Evolutionary conservation across 2,113 vertebrate genomes (phyloP), one percentile per base, ranked within the genome.

Genomic region (Cynoglossus semilaevis): DNA sequence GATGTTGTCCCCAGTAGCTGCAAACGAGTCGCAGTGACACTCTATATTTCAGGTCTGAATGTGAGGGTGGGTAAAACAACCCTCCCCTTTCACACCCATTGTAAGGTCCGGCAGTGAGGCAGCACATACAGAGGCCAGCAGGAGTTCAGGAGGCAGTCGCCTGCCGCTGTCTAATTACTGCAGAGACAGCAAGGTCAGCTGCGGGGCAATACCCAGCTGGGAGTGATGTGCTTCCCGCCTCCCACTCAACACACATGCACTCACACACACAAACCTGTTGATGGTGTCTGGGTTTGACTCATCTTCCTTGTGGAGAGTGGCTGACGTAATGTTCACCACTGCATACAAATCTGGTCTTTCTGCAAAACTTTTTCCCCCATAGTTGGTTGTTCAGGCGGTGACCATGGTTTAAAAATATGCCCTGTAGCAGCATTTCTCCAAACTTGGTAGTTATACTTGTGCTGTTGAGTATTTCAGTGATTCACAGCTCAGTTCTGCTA

Each of bases 91-190:
- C 85, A 85, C 80, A 87, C 82, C 82, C 85, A 83, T 89, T 87
- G 85, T 88, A 61, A 70, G 67, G 60, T 51, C 67, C 64, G 67
- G 70, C 72, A 59, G 76, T 72, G 78, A 57, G 70, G 58, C 67
- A 29, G 69, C 63, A 74, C 76, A 66, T 74, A 63, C 71, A 80
- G 78, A 82, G 89, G 88, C 85, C 89, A 90, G 72, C 73, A 63
- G 87, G 85, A 91, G 90, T 91, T 91, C 91, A 91, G 86, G 91
- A 91, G 88, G 88, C 90, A 91, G 88, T 88, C 85, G 88, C 91
- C 89, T 91, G 88, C 88, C 81, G 77, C 84, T 88, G 89, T 90
- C 88, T 91, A 90, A 91, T 92, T 92, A 91, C 89, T 89, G 87
- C 86, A 64, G 88, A 91, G 90, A 91, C 90, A 89, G 86, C 81